These are phyloP conservation scores for Crypturellus undulatus DNA, from an alignment of 2,113 vertebrate species.

Conservation along the genomic window DNA sequence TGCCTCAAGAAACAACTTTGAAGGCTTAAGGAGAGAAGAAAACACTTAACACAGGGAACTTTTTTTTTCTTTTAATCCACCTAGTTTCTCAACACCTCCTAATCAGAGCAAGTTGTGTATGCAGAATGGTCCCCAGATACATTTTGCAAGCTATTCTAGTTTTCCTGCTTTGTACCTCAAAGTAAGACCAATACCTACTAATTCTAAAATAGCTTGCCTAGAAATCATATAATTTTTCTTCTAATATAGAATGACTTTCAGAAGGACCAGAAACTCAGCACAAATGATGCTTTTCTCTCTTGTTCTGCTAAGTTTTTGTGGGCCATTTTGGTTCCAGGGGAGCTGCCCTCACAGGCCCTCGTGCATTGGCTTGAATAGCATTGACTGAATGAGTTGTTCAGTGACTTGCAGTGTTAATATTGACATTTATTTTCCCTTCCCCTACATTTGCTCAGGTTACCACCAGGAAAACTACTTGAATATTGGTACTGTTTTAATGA, in stretches of 20 bases:
- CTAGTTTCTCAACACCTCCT: neutral
- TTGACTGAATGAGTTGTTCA: neutral
- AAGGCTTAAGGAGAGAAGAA: neutral
- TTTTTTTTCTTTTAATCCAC: conserved; percentile 3
- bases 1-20: neutral
- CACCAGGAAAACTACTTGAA: neutral
- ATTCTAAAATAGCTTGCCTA: neutral
- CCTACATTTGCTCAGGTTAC: neutral
- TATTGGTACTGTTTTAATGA: neutral
- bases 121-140: neutral
- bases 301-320: neutral
- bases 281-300: neutral
- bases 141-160: neutral
- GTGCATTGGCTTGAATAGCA: neutral
- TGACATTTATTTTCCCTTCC: rapidly evolving
- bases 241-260: neutral
- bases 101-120: neutral
- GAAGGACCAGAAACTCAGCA: neutral
- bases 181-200: neutral
- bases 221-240: neutral
- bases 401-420: neutral
- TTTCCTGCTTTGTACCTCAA: neutral
- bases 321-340: neutral
- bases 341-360: neutral
- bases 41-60: neutral